Conservation (phyloP, 2,888 invertebrate species). For the Drosophila kanekoi region DNA sequence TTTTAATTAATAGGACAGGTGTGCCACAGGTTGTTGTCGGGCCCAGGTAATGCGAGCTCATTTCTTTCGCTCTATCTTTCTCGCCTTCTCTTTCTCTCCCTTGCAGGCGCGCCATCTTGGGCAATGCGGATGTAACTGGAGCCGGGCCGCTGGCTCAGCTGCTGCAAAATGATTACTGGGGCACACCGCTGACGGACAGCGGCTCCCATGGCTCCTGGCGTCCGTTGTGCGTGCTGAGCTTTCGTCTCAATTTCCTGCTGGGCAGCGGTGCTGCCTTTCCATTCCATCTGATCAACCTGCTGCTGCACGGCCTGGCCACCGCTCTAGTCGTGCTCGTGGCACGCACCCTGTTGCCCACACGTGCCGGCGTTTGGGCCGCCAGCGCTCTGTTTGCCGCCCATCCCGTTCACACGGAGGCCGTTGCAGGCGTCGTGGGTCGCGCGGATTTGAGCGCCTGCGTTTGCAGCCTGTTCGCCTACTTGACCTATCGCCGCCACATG, state of each 20-base stretch:
- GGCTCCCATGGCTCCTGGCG: conserved; percentile 99
- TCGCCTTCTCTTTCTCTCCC: conserved; percentile 65
- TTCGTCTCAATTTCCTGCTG: conserved; percentile 92
- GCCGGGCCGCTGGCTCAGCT: conserved; percentile 87
- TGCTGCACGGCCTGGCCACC: conserved; percentile 94
- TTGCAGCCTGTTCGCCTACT: conserved; percentile 95
- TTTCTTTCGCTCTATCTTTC: conserved; percentile 61
- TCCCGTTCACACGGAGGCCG: conserved; percentile 98
- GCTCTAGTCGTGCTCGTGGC: conserved; percentile 92
- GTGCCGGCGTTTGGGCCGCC: conserved; percentile 89
- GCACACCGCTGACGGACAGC: conserved; percentile 94
- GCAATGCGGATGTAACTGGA: conserved; percentile 95
- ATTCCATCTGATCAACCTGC: conserved; percentile 93
- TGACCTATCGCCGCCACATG: conserved; percentile 88
- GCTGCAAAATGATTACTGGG: conserved; percentile 98
- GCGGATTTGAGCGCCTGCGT: conserved; percentile 97
- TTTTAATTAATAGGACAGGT: conserved; percentile 81
- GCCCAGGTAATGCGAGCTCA: conserved; percentile 53
- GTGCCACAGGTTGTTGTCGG: conserved; percentile 74
- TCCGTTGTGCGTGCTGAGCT: conserved; percentile 95
- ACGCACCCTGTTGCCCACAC: conserved; percentile 88
- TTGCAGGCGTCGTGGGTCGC: conserved; percentile 97
- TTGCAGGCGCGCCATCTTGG: conserved; percentile 94
- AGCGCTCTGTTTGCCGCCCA: conserved; percentile 96
- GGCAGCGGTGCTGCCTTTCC: conserved; percentile 88